phyloP scores from a whole-genome alignment of 2,113 vertebrate genomes.

The Oceanites oceanicus region DNA sequence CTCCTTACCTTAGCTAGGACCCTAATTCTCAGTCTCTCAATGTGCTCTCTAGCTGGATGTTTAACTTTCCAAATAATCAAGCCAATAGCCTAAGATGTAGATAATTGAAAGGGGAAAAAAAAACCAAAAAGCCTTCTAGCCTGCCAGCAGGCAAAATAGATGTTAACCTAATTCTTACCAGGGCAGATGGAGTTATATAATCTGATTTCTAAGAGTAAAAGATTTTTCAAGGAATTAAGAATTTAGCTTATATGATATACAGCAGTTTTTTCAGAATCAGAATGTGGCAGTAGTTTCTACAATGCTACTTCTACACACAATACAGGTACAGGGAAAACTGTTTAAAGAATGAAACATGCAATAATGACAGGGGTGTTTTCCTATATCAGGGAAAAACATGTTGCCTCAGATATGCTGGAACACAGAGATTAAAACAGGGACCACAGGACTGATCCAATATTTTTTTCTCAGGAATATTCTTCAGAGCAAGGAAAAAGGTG shows the following conservation, averaged over 20 bases:
- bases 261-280: background rate
- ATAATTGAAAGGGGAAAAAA: background rate
- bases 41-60: background rate
- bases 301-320: background rate
- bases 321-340: background rate
- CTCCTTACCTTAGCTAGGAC: background rate
- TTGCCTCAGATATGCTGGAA: background rate
- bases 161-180: slow-evolving; percentile 1
- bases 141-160: background rate
- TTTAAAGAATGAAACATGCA: background rate
- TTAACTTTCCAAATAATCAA: background rate
- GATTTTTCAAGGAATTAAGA: background rate
- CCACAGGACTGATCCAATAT: background rate
- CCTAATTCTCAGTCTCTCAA: background rate
- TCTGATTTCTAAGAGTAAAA: slow-evolving; percentile 3
- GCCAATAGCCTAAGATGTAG: background rate
- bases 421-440: background rate
- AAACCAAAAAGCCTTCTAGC: background rate
- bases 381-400: background rate
- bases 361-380: fast-evolving
- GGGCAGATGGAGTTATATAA: background rate
- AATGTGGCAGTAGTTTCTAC: background rate
- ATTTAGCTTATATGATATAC: background rate
- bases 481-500: background rate
- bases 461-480: background rate